A percentile compares a stretch with the other conserved stretches of the same genome.
phyloP scores from a whole-genome alignment of 2,113 vertebrate species.

The Oncorhynchus nerka region DNA sequence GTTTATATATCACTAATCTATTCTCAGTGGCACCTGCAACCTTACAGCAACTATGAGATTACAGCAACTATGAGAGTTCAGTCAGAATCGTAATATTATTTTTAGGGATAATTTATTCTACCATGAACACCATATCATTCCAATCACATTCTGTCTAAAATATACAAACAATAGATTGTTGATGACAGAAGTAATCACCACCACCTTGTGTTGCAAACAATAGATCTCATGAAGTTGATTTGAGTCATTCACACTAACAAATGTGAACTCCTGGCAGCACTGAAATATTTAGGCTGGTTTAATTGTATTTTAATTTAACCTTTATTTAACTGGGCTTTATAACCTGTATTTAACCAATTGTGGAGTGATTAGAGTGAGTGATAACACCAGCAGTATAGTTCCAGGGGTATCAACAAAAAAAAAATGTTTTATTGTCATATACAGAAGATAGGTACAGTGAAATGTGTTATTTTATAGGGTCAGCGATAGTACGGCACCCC shows the following conservation, averaged over 20 bases:
- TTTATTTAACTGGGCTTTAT: too few species aligned
- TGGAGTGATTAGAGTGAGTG: constrained; percentile 25
- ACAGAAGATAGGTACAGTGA: too few species aligned
- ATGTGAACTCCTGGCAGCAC: constrained; percentile 14
- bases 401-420: constrained; percentile 48
- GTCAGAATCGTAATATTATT: neutral
- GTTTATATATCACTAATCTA: neutral
- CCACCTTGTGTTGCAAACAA: constrained; percentile 18
- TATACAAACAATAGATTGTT: neutral
- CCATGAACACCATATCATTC: constrained; percentile 1
- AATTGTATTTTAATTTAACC: too few species aligned
- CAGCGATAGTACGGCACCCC: too few species aligned
- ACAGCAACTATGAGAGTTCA: neutral
- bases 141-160: constrained; percentile 6
- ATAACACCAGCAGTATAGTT: constrained; percentile 54
- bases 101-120: neutral
- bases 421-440: too few species aligned
- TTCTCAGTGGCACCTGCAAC: constrained; percentile 2
- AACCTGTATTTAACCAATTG: too few species aligned
- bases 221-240: constrained; percentile 20
- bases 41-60: neutral
- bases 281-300: too few species aligned
- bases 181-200: constrained; percentile 41
- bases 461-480: too few species aligned
- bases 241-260: constrained; percentile 29